Base-by-base conservation (phyloP, 2,797 vertebrate species). In the Amblyraja radiata region DNA sequence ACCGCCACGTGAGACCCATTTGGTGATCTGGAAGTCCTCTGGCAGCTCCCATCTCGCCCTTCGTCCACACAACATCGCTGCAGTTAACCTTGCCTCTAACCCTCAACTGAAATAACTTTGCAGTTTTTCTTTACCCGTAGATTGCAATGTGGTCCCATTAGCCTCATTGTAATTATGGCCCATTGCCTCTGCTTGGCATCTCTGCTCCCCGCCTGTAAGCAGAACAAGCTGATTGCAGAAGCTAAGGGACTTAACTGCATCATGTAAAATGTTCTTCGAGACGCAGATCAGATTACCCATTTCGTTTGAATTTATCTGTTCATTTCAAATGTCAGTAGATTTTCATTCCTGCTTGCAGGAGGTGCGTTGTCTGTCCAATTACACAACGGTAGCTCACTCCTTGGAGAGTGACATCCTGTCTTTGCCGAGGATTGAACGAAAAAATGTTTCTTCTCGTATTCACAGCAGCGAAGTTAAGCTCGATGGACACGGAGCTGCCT, bases 401-500 rank as follows among this genome's bases (percentile, higher is more conserved):
- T 32, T 36, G 61, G 63, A 68, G n/a, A 71, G 32, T 71, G n/a
- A 23, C 86, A 71, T 71, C 86, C 32, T 65, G 86, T 39, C 86
- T 65, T 61, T 28, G 46, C 6, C 94, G 94, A 95, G 97, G 96
- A 96, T 97, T 97, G 95, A 96, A 93, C 95, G 96, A 95, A 95
- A 94, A 95, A 95, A 94, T 9, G 1, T 94, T 91, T 46, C 95
- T 94, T 95, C 46, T 96, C 95, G 95, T 95, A 95, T 96, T 96
- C 94, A 93, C 95, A 93, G 18, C 65, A 94, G 95, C 95, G 94
- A 77, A 71, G 86, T 93, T 78, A 94, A 97, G 97, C 98, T 94
- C 98, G 97, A 25, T 21, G 80, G 23, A 97, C 97, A 97, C 95
- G 93, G 94, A 90, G 93, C 93, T 94, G 94, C 96, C 96, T 97